phyloP scores from a whole-genome alignment of 2,888 invertebrate genomes.

The Pilophorus perplexus region DNA sequence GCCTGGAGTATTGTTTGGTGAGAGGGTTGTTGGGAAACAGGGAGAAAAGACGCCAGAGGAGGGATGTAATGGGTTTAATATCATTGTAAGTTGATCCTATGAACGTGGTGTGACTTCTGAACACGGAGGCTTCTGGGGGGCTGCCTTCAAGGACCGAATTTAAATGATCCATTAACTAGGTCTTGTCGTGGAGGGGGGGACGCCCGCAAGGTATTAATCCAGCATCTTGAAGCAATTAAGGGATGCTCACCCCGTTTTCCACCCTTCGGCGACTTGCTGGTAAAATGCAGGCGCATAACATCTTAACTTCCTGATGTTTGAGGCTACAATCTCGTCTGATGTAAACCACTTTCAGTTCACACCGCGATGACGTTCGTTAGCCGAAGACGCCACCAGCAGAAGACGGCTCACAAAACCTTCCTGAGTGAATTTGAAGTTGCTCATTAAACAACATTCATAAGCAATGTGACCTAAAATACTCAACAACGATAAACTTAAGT shows the following conservation, averaged over 20 bases:
- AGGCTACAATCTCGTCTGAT: too few species aligned
- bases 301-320: too few species aligned
- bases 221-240: conserved; percentile 40
- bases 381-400: too few species aligned
- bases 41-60: not conserved
- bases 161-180: conserved; percentile 42
- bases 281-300: too few species aligned
- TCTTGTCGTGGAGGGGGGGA: not conserved
- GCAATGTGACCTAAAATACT: too few species aligned
- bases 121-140: conserved; percentile 21
- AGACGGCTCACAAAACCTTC: too few species aligned
- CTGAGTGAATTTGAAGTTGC: too few species aligned
- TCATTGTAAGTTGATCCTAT: conserved; percentile 43
- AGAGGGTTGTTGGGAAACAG: conserved; percentile 29
- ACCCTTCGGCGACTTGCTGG: too few species aligned
- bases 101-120: conserved; percentile 41
- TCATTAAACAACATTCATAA: too few species aligned
- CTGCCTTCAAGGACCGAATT: conserved; percentile 38
- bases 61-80: conserved; percentile 41
- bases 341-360: too few species aligned
- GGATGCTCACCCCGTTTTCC: conserved; percentile 17
- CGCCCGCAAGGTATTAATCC: conserved; percentile 41
- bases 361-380: too few species aligned
- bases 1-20: conserved; percentile 37
- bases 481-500: too few species aligned